Conservation (phyloP, 35 echinoderm and acorn worm genomes). For the Acanthaster planci region DNA sequence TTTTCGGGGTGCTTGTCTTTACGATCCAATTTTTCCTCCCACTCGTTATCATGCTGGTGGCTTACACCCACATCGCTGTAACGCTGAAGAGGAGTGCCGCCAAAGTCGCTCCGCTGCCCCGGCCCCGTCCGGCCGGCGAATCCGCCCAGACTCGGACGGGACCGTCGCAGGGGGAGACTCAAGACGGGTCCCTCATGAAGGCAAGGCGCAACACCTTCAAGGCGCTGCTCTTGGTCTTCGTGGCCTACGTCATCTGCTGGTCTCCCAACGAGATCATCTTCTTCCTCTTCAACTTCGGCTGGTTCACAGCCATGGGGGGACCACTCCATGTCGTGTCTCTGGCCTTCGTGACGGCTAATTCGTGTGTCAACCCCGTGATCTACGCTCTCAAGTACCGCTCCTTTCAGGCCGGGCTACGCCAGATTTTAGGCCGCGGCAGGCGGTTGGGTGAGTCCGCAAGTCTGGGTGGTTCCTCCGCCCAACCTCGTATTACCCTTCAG, state of each 20-base stretch:
- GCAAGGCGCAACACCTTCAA: conserved; percentile 53
- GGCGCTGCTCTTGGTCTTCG: conserved; percentile 52
- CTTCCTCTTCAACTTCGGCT: conserved; percentile 57
- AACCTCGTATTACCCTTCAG: no score
- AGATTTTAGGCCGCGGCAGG: not conserved
- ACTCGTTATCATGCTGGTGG: conserved; percentile 26
- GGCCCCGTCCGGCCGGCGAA: not conserved
- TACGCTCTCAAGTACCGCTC: conserved; percentile 63
- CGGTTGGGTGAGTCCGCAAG: no score
- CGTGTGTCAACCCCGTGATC: conserved; percentile 64
- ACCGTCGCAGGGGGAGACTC: not conserved
- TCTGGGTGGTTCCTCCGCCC: no score
- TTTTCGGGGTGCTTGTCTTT: conserved; percentile 29
- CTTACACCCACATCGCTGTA: conserved; percentile 32
- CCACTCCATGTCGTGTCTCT: conserved; percentile 49
- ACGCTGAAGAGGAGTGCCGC: conserved; percentile 2
- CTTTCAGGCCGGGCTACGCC: conserved; percentile 37
- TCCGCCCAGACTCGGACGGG: not conserved
- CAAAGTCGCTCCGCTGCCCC: not conserved
- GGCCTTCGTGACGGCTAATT: conserved; percentile 54
- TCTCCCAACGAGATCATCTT: conserved; percentile 65
- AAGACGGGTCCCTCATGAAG: not conserved
- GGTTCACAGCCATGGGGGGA: conserved; percentile 28
- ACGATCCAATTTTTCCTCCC: conserved; percentile 44
- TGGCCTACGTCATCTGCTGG: conserved; percentile 69